These are phyloP conservation scores for Acanthosepion lycidas DNA, from an alignment of 2,888 invertebrate species.

Conservation along the genomic window DNA sequence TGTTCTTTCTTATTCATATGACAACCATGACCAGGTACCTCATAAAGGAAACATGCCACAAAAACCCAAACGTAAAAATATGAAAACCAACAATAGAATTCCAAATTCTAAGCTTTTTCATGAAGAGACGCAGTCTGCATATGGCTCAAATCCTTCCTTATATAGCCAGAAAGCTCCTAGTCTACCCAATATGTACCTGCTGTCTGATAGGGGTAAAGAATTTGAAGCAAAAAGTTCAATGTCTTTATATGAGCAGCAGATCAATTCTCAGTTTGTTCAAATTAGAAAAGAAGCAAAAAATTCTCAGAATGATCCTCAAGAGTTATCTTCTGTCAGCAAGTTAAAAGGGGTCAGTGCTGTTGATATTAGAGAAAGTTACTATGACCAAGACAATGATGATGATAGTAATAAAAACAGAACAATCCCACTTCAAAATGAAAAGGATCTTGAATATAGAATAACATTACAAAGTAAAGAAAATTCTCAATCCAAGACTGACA, in stretches of 20 bases:
- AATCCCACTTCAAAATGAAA: no score
- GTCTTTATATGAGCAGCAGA: neutral
- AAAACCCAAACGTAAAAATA: neutral
- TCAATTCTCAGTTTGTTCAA: neutral
- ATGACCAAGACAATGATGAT: neutral
- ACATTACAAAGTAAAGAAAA: neutral
- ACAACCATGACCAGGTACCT: neutral
- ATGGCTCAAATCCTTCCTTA: no score
- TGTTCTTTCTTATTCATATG: neutral
- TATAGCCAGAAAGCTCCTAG: neutral
- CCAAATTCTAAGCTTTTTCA: neutral
- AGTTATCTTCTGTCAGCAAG: neutral
- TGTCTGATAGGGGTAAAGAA: neutral
- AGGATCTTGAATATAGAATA: neutral
- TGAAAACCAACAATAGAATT: neutral
- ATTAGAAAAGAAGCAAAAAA: neutral
- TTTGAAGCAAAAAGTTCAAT: neutral
- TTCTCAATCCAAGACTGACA: neutral
- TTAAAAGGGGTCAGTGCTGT: neutral
- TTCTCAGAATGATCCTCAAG: neutral
- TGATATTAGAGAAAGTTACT: neutral
- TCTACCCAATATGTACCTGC: neutral
- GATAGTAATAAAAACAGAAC: neutral
- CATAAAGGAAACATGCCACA: neutral
- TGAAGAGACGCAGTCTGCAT: neutral